These are phyloP conservation scores for Pandemis heparana DNA, from an alignment of 2,888 invertebrate species.

Conservation along the genomic window DNA sequence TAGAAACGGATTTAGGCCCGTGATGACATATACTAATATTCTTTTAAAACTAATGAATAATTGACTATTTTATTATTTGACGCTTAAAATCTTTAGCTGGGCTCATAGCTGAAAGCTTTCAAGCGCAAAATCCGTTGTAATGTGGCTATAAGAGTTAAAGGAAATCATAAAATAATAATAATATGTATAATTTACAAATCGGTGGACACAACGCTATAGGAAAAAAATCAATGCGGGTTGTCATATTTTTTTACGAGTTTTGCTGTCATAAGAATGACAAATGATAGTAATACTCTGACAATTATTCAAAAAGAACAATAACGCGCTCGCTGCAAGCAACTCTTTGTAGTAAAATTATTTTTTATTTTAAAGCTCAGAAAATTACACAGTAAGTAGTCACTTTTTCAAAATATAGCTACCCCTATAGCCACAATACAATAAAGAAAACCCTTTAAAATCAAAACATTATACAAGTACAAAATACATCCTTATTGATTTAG, in stretches of 20 bases:
- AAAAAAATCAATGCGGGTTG: background rate
- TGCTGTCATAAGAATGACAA: background rate
- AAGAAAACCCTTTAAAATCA: slow-evolving; percentile 38
- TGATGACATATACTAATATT: slow-evolving; percentile 21
- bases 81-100: slow-evolving; percentile 83
- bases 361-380: background rate
- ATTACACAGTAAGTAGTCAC: background rate
- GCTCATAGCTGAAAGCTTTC: slow-evolving; percentile 80
- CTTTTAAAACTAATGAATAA: slow-evolving; percentile 55
- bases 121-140: slow-evolving; percentile 62
- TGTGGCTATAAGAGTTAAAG: slow-evolving; percentile 54
- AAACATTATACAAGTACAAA: slow-evolving; percentile 47
- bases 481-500: slow-evolving; percentile 45
- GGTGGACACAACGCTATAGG: background rate
- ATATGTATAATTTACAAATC: too few species aligned
- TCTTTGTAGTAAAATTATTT: background rate
- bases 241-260: background rate
- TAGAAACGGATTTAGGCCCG: slow-evolving; percentile 42
- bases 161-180: background rate
- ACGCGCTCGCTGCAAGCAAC: background rate
- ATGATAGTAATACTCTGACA: background rate
- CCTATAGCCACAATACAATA: slow-evolving; percentile 54
- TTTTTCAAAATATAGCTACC: slow-evolving; percentile 28
- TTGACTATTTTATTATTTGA: slow-evolving; percentile 66
- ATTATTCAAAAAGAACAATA: slow-evolving; percentile 10